Base-by-base conservation (phyloP, 37 sponge, comb jelly and placozoan genomes). In the Cliona cf. orientalis region DNA sequence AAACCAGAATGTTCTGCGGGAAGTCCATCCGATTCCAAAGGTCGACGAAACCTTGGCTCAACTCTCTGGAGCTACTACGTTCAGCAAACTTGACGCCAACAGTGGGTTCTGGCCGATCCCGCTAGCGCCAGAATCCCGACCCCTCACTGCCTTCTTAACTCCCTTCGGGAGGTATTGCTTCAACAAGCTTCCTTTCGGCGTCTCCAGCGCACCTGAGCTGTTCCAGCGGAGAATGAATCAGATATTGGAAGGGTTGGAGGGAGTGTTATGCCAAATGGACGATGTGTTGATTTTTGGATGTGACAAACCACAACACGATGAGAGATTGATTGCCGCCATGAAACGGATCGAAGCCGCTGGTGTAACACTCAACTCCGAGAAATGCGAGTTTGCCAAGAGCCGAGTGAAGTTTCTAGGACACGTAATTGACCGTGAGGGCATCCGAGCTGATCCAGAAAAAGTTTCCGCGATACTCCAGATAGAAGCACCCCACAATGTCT, bases 11-110 rank as follows among this genome's bases (percentile, higher is more conserved):
- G 67, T 83, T 29, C 1, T 72, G 34, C 31, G 84, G 1, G 74
- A 83, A 74, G 26, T 42, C 36, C 55, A 72, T 59, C 84, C 84
- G 0, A 45, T 83, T 31, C 64, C 84, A 42, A 72, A 63, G 39
- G 84, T 83, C 6, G 85, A 84, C 44, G 85, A 84, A 22, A 84
- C 58, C 6, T 43, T 84, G 9, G 78, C 85, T 5, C 85, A 84
- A 59, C 71, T 84, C 3, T 1, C 74, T 32, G 83, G 83, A 37
- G 74, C 83, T 12, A n/a, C n/a, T n/a, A n/a, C n/a, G n/a, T n/a
- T n/a, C n/a, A n/a, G n/a, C n/a, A n/a, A n/a, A n/a, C n/a, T n/a
- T n/a, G n/a, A n/a, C n/a, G n/a, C 74, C 74, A 83, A 72, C 64
- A 74, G 65, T 28, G 76, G 84, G 2, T 81, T 81, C 40, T 71